Base-by-base conservation (phyloP, 2,797 vertebrate species). In the Heteromormyrus szaboi region DNA sequence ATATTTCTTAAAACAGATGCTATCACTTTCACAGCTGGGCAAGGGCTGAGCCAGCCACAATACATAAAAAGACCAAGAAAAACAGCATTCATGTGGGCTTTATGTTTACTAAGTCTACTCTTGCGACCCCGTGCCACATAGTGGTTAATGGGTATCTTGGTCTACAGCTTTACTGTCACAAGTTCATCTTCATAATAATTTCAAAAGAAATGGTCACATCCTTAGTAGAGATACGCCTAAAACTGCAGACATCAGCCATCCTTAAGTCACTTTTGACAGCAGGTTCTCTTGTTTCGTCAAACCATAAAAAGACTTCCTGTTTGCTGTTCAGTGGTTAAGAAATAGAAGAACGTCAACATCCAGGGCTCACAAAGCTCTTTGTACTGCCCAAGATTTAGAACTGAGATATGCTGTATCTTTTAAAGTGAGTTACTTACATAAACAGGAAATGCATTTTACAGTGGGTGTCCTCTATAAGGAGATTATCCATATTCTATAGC, bases 1-100 rank as follows among this genome's bases (percentile, higher is more conserved):
- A 89, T 92, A 94, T 95, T 86, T 90, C 91, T 93, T 94, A 92
- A 46, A 96, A 94, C 94, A 96, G 95, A 96, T 95, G 94, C 93
- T 95, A 94, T 96, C 94, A 88, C 92, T 91, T 93, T 94, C 92
- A 91, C 93, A 94, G 93, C 94, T 95, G 95, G 93, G 92, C 91
- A 91, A 83, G 91, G 91, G 92, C 92, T n/a, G 90, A 89, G 89
- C 88, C 90, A 92, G 92, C 94, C 93, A 94, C 92, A 92, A 92
- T 93, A 93, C 94, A 93, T 93, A 90, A 7, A 81, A 65, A 48
- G 33, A 68, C 46, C 46, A 86, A n/a, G 83, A 65, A 81, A 68
- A 41, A 83, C 51, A 88, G 25, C n/a, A 59, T 86, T 48, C 44
- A 79, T 76, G 84, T 88, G 33, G 72, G 29, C 56, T 88, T 79